A percentile compares a stretch with the other conserved stretches of the same genome.
phyloP scores from a whole-genome alignment of 2,797 vertebrate species.

The Lepilemur septentrionalis region DNA sequence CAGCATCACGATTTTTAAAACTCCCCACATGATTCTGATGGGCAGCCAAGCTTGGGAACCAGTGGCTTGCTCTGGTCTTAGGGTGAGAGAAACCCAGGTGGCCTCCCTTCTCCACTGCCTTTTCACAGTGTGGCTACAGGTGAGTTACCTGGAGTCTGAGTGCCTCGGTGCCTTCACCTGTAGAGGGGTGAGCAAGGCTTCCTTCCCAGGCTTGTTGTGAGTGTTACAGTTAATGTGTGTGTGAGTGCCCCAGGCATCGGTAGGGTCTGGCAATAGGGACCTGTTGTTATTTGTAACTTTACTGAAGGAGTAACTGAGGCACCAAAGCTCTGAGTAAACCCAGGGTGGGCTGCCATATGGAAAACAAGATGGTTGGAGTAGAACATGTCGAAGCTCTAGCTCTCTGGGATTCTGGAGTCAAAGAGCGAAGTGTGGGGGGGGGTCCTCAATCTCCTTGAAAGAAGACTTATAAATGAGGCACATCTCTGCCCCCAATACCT shows the following conservation, averaged over 20 bases:
- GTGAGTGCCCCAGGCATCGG: not conserved
- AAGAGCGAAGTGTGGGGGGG: not conserved
- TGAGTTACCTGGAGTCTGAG: not conserved
- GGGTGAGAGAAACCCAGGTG: not conserved
- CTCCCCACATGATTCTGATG: rapidly evolving
- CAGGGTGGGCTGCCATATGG: not conserved
- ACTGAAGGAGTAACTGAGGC: not conserved
- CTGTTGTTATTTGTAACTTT: not conserved
- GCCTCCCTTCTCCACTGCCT: not conserved
- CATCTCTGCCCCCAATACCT: not conserved
- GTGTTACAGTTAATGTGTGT: not conserved
- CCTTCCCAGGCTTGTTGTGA: not conserved
- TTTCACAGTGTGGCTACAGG: not conserved
- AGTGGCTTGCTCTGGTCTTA: not conserved
- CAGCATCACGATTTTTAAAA: not conserved
- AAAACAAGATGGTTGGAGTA: rapidly evolving
- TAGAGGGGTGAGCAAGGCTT: not conserved
- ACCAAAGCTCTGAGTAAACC: rapidly evolving
- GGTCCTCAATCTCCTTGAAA: not conserved
- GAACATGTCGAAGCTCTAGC: not conserved
- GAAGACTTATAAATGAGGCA: not conserved
- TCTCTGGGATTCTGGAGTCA: not conserved
- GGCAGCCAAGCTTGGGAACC: not conserved
- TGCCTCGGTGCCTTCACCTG: not conserved
- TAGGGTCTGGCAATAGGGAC: not conserved